Conservation (phyloP, 2,113 vertebrate genomes). For the Chunga burmeisteri region DNA sequence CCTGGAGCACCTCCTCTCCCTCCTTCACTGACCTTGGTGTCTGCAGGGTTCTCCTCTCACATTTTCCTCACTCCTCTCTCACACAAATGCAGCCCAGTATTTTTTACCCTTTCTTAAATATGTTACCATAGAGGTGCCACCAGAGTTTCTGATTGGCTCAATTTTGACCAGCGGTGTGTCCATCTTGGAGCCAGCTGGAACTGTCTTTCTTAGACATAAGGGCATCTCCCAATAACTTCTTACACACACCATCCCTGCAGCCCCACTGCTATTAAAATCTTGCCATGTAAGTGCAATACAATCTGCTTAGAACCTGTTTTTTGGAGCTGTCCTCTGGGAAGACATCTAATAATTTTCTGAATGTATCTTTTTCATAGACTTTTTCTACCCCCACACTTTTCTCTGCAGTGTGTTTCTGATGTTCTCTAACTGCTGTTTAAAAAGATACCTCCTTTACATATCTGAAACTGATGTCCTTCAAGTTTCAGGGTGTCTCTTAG, state of each 20-base stretch:
- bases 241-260: neutral
- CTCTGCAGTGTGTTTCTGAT: neutral
- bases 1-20: neutral
- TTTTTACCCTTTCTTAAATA: neutral
- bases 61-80: neutral
- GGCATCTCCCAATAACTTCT: neutral
- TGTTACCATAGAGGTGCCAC: rapidly evolving
- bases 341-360: rapidly evolving
- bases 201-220: neutral
- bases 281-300: rapidly evolving
- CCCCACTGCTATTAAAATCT: neutral
- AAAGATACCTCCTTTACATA: neutral
- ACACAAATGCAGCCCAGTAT: neutral
- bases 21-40: neutral
- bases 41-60: neutral
- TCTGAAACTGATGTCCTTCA: neutral
- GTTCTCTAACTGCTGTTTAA: neutral
- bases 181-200: neutral
- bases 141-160: neutral
- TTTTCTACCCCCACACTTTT: neutral
- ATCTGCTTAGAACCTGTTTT: neutral
- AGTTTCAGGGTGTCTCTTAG: neutral
- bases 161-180: rapidly evolving
- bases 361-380: neutral
- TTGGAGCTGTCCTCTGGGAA: neutral